Evolutionary conservation across 2,888 invertebrate species (phyloP), one percentile per base, ranked within the genome.

Genomic region (Eupelmus urozonus): DNA sequence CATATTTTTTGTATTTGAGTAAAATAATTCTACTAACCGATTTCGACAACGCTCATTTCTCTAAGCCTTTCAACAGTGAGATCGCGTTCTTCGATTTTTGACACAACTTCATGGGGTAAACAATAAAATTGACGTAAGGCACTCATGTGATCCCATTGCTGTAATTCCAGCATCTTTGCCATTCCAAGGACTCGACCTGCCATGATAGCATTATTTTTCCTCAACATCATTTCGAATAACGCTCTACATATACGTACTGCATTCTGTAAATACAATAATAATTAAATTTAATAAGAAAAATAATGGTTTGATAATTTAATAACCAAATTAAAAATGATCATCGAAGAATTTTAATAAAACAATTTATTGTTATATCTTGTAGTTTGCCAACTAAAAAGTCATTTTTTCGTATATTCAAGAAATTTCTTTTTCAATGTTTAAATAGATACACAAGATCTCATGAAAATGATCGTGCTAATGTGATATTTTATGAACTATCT

Each of bases 161-260:
- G 95, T 2, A 95, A 93, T 87, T 99, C 98, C 81, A 99, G 92
- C 95, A 97, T 97, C 91, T 98, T 97, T 42, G 97, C 95, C 87
- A 99, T 93, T 83, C 93, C 93, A 0, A 99, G 92, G 82, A 98
- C 94, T 5, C 97, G 91, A 0, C 94, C 95, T 0, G 99, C 94
- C 92, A 98, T 93, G 81, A 96, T 92, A 0, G 99, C 95, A 92
- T 97, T 97, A 87, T 97, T 97, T 85, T 95, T 95, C 34, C 96
- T 93, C 5, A 98, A 90, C 0, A 96, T 96, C 81, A 99, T 96
- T 86, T 99, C 98, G 90, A 99, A 99, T 45, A 99, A 90, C 0
- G 98, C 98, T 53, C 99, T 92, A 7, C 96, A 93, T 83, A 99
- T 97, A 72, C 99, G 93, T 0, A 95, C 94, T 9, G 97, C 95